Conservation (phyloP, 1,140 invertebrate genomes). For the Temnothorax longispinosus region DNA sequence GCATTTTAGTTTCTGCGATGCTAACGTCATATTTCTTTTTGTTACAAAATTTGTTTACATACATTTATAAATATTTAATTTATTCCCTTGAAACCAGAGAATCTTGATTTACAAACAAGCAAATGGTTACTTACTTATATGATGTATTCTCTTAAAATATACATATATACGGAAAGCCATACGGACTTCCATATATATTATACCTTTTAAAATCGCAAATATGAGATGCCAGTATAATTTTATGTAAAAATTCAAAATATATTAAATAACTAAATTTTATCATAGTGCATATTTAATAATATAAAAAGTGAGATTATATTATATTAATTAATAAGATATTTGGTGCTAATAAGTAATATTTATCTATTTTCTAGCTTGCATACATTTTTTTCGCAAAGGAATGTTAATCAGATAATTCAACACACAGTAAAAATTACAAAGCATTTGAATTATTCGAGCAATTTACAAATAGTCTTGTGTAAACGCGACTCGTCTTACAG, state of each 20-base stretch:
- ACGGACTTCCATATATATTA: background rate
- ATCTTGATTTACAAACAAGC: background rate
- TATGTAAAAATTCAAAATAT: background rate
- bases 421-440: background rate
- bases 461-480: background rate
- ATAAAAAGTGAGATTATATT: background rate
- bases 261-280: background rate
- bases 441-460: background rate
- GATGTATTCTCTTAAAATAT: background rate
- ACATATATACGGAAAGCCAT: background rate
- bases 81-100: background rate
- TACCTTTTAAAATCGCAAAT: background rate
- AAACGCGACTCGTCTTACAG: background rate
- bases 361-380: background rate
- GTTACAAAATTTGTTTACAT: background rate
- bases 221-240: background rate
- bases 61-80: background rate
- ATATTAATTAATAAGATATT: conserved; percentile 10
- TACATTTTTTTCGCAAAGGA: background rate
- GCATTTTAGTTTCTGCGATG: background rate
- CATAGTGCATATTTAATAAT: background rate
- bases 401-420: background rate
- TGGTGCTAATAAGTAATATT: background rate
- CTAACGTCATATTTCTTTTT: background rate
- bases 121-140: background rate